These are phyloP conservation scores for Cataglyphis albicans DNA, from an alignment of 2,888 invertebrate species.

Conservation along the genomic window DNA sequence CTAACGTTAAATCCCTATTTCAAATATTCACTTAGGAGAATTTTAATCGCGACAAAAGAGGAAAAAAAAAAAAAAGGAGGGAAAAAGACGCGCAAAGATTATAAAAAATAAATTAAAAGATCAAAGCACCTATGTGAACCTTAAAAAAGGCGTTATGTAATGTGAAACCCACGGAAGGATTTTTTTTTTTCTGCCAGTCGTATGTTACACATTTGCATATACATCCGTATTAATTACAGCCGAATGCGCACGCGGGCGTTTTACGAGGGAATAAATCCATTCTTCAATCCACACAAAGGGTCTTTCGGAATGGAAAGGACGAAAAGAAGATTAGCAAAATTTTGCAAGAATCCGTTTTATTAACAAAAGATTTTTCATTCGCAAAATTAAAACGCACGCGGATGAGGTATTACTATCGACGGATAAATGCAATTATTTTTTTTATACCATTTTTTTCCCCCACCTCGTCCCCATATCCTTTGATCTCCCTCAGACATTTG, in stretches of 20 bases:
- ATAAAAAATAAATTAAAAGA: background rate
- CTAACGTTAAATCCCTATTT: background rate
- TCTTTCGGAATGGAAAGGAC: background rate
- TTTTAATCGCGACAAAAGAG: background rate
- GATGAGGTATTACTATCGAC: background rate
- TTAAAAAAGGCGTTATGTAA: conserved; percentile 5
- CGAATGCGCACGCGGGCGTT: background rate
- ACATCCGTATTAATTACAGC: conserved; percentile 38
- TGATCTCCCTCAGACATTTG: background rate
- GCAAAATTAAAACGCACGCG: background rate
- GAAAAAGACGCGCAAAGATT: background rate
- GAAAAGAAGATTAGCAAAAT: background rate
- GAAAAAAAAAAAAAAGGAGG: background rate
- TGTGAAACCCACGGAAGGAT: background rate
- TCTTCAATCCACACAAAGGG: background rate
- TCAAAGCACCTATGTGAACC: background rate
- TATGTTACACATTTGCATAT: conserved; percentile 37
- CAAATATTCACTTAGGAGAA: background rate
- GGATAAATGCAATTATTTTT: background rate
- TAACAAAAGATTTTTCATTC: background rate
- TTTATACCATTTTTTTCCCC: background rate
- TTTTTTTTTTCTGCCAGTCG: conserved; percentile 17
- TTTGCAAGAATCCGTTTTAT: conserved; percentile 25
- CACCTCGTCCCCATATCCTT: background rate
- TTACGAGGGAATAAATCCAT: conserved; percentile 12